Evolutionary conservation across 2,797 vertebrate species (phyloP).

Genomic region (Xerus rutilus): DNA sequence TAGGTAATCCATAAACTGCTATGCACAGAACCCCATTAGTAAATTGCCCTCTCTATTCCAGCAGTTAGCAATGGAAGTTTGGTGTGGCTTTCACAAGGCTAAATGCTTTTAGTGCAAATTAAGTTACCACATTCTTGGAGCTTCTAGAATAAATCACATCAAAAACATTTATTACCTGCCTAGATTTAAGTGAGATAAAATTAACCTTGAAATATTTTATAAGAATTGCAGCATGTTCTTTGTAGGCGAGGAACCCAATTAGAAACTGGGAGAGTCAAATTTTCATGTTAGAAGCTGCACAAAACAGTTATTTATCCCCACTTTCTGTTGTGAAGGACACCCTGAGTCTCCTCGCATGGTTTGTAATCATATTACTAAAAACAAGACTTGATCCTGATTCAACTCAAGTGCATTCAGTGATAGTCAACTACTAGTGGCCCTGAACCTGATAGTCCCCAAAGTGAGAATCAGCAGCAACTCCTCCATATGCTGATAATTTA

Average conservation of each 20-base stretch:
- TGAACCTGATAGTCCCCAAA: rapidly evolving
- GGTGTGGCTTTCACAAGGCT: constrained; percentile 14
- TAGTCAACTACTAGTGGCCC: background rate
- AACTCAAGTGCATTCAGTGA: background rate
- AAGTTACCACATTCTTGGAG: constrained; percentile 34
- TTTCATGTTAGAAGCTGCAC: constrained; percentile 39
- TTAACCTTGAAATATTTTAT: constrained; percentile 4
- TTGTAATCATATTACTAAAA: background rate
- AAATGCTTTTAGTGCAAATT: constrained; percentile 65
- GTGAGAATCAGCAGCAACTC: background rate
- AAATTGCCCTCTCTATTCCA: constrained; percentile 8
- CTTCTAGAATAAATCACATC: background rate
- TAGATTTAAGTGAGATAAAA: constrained; percentile 66
- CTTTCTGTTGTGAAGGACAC: background rate
- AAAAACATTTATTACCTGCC: constrained; percentile 52
- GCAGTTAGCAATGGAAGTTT: background rate
- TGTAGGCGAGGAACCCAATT: constrained; percentile 19
- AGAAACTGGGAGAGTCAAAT: constrained; percentile 26
- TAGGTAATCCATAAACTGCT: background rate
- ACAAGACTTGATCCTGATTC: background rate
- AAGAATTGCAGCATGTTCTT: background rate
- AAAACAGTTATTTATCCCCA: background rate
- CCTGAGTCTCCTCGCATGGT: background rate
- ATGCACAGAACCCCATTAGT: constrained; percentile 33
- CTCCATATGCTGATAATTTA: background rate